Conservation (phyloP, 2,797 vertebrate genomes). For the Notoglanidium macrostoma region DNA sequence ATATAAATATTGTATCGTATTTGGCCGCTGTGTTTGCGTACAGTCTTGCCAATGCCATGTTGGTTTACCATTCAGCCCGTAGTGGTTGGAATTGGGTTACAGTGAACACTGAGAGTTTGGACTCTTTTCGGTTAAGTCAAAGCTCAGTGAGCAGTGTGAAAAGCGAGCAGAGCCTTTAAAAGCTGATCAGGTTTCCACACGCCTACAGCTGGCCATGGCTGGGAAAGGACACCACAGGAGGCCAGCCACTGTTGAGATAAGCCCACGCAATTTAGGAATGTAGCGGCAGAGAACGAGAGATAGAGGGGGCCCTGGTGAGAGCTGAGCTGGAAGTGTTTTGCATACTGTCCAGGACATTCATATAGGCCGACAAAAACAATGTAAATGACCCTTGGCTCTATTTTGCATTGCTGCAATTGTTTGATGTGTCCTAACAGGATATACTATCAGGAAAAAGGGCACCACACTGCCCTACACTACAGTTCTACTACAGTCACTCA, state of each 20-base stretch:
- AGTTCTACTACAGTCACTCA: not conserved
- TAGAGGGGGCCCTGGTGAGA: not conserved
- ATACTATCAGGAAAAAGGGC: not conserved
- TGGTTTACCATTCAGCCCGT: constrained; percentile 63
- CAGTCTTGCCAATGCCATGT: constrained; percentile 55
- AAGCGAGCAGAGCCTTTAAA: constrained; percentile 49
- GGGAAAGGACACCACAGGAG: constrained; percentile 40
- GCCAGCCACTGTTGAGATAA: constrained; percentile 49
- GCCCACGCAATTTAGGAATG: constrained; percentile 42
- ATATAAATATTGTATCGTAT: not conserved
- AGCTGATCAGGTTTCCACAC: constrained; percentile 56
- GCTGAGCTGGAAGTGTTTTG: not conserved
- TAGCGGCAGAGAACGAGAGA: constrained; percentile 23
- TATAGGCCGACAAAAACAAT: not conserved
- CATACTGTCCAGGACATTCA: not conserved
- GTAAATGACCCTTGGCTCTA: constrained; percentile 3
- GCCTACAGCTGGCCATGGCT: constrained; percentile 27
- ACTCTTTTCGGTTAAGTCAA: constrained; percentile 44
- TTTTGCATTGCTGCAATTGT: not conserved
- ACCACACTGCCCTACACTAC: not conserved
- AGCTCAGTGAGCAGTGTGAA: constrained; percentile 20
- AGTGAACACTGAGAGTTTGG: constrained; percentile 56
- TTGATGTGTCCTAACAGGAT: not conserved
- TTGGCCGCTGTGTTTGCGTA: not conserved
- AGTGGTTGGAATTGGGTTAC: constrained; percentile 58